These are phyloP conservation scores for Pseudomyrmex sp. DNA, from an alignment of 1,140 invertebrate species.

Conservation along the genomic window DNA sequence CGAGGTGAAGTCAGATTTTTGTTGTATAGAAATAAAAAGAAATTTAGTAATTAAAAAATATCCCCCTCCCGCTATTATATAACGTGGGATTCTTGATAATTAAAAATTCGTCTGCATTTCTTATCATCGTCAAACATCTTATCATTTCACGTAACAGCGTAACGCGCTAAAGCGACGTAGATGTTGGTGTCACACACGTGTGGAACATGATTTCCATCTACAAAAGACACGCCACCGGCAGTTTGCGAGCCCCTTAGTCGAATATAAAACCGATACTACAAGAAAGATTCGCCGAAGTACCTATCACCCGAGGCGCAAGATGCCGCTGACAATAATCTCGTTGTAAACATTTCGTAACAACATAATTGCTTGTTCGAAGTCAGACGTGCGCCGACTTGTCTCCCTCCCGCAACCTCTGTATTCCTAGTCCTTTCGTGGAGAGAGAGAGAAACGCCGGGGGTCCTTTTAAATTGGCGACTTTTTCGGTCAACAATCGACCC, in stretches of 20 bases:
- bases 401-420: constrained; percentile 23
- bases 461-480: constrained; percentile 86
- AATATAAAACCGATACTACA: constrained; percentile 83
- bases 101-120: background rate
- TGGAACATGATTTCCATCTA: constrained; percentile 56
- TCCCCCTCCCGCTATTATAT: background rate
- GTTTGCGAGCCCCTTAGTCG: constrained; percentile 60
- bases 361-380: constrained; percentile 84
- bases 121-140: constrained; percentile 3
- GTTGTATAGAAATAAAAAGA: background rate
- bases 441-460: constrained; percentile 82
- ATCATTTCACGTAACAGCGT: background rate
- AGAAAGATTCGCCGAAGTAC: constrained; percentile 69
- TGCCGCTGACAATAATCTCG: constrained; percentile 85
- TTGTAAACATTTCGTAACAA: constrained; percentile 86
- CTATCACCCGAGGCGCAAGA: constrained; percentile 81
- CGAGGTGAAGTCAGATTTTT: background rate
- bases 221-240: constrained; percentile 72
- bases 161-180: background rate
- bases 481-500: constrained; percentile 86
- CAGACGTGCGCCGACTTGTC: constrained; percentile 55
- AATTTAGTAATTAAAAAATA: background rate
- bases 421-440: constrained; percentile 53
- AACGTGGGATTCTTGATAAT: no score
- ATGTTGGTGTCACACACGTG: constrained; percentile 38